Base-by-base conservation (phyloP, 1,140 invertebrate species). In the Zeugodacus cucurbitae region DNA sequence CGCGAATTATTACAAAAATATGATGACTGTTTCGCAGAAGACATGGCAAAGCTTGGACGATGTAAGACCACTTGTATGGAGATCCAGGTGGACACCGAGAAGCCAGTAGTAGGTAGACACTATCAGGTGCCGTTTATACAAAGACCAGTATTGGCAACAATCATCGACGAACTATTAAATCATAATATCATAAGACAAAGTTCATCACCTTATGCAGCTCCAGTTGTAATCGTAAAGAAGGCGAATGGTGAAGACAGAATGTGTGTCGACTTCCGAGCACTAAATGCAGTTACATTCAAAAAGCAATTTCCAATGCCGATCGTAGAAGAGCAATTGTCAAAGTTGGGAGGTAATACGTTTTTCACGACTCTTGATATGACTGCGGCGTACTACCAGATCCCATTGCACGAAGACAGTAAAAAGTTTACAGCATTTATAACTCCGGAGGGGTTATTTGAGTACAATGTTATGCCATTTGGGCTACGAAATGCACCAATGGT, bases 381-480 rank as follows among this genome's bases (percentile, higher is more conserved):
- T 14, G 8, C 87, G 3, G 87, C 57, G 41, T 87, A 62, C 41
- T 87, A 87, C 26, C 87, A 67, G 34, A 87, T 87, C n/a, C 87
- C 87, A 5, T 26, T 87, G 29, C 48, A 87, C 10, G 87, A 87
- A 34, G 62, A 67, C 4, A 62, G 37, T 34, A 89, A 78, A 41
- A 58, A 74, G n/a, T 58, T 88, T 22, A 90, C 89, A 4, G 89
- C 89, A 29, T 91, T 91, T 62, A 70, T 90, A 0, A 90, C 89
- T 10, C 89, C 86, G 0, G 89, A 89, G 32, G 90, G 89, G 6
- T 89, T 89, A 2, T 91, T 88, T 32, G 90, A 94, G 89, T 94
- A 91, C 74, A 88, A 90, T 8, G 54, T 88, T n/a, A 91, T 95
- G 90, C 92, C 94, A 29, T 94, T 94, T 89, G 94, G 94, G 54